Conservation (phyloP, 2,797 vertebrate species). For the Siniperca obscura region DNA sequence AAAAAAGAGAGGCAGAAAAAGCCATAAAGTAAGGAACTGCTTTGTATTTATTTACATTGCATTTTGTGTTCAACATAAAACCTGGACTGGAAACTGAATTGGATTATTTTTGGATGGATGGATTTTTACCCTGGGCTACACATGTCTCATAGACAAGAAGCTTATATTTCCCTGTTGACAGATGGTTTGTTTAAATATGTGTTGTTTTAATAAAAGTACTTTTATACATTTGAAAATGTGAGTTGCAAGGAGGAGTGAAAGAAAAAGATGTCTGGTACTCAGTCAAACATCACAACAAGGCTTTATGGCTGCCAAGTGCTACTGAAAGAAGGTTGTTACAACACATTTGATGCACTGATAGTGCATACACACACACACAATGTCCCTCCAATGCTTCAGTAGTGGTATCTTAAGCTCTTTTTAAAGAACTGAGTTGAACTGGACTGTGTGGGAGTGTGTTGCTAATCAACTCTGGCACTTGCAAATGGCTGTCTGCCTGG, state of each 20-base stretch:
- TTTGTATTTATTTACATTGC: too few species aligned
- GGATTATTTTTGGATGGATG: too few species aligned
- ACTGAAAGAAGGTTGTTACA: conserved; percentile 33
- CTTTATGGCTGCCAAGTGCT: conserved; percentile 42
- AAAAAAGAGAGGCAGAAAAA: too few species aligned
- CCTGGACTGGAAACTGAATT: too few species aligned
- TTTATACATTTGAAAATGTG: conserved; percentile 13
- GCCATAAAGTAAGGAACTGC: too few species aligned
- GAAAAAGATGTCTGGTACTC: conserved; percentile 20
- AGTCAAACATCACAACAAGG: conserved; percentile 35
- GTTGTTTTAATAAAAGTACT: background rate
- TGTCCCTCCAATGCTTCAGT: conserved; percentile 8
- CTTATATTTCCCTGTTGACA: too few species aligned
- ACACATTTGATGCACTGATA: conserved; percentile 17
- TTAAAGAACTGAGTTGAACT: conserved; percentile 34
- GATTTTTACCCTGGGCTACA: too few species aligned
- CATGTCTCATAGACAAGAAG: too few species aligned
- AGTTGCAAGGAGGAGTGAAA: conserved; percentile 3
- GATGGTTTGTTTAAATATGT: too few species aligned
- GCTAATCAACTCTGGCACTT: conserved; percentile 61
- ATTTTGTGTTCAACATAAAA: too few species aligned
- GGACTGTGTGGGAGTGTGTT: conserved; percentile 33
- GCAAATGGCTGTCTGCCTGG: conserved; percentile 60
- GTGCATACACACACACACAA: background rate
- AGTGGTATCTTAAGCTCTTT: conserved; percentile 36